These are phyloP conservation scores for Oscheius myriophilus DNA, from an alignment of 2,888 invertebrate species.

Conservation along the genomic window DNA sequence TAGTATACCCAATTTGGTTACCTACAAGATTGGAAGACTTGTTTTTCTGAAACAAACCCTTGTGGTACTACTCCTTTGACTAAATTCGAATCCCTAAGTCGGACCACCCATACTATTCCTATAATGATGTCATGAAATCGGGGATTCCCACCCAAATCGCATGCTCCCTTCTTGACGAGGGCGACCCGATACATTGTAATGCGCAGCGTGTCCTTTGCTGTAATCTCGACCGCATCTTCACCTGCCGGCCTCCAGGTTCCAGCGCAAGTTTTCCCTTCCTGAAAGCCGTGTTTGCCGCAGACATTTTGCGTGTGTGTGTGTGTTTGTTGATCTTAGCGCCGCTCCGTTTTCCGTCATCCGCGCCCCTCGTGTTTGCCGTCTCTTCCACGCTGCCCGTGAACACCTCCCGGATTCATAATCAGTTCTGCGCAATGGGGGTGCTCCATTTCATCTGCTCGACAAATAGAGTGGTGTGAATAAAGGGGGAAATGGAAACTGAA, in stretches of 20 bases:
- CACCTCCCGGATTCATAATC: conserved; percentile 24
- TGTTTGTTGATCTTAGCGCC: conserved; percentile 27
- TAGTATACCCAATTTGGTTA: too few relatives aligned
- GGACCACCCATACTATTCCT: too few relatives aligned
- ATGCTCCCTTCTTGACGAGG: neutral
- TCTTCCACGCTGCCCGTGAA: conserved; percentile 24
- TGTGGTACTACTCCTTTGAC: too few relatives aligned
- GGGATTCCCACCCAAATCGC: too few relatives aligned
- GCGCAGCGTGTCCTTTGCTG: conserved; percentile 16
- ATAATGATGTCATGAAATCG: too few relatives aligned
- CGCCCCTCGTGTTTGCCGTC: conserved; percentile 25
- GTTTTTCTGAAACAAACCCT: too few relatives aligned
- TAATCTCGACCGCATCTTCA: conserved; percentile 3
- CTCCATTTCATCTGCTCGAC: conserved; percentile 4
- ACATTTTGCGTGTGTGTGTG: conserved; percentile 21
- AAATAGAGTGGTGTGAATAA: too few relatives aligned
- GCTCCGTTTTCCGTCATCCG: conserved; percentile 24
- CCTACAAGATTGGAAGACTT: too few relatives aligned
- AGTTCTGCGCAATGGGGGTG: conserved; percentile 11
- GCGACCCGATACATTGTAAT: conserved; percentile 6
- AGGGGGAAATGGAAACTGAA: too few relatives aligned
- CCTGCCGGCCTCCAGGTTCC: neutral
- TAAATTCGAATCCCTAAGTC: too few relatives aligned
- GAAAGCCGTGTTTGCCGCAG: conserved; percentile 25
- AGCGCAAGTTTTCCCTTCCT: conserved; percentile 18